These are phyloP conservation scores for Saccostrea cuccullata DNA, from an alignment of 1,140 invertebrate genomes.

Conservation along the genomic window DNA sequence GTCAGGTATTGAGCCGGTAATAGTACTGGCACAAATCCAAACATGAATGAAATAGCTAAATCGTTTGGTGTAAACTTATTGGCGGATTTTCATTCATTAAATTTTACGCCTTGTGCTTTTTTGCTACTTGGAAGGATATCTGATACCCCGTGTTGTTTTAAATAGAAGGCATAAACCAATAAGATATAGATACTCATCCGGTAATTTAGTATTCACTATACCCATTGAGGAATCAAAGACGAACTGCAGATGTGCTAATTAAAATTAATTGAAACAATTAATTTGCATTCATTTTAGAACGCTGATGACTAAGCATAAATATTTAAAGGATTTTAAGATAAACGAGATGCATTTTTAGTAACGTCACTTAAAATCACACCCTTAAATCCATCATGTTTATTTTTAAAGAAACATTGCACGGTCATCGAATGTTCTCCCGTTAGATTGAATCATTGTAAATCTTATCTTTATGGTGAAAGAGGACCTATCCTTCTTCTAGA, in stretches of 20 bases:
- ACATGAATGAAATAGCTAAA: constrained; percentile 36
- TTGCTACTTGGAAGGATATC: not conserved
- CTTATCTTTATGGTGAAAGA: not conserved
- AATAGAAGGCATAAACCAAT: not conserved
- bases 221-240: not conserved
- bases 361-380: constrained; percentile 9
- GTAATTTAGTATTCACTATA: not conserved
- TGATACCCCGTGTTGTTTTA: not conserved
- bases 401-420: not conserved
- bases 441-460: not conserved
- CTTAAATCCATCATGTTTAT: constrained; percentile 25
- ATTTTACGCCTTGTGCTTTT: constrained; percentile 18
- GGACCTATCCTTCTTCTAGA: not conserved
- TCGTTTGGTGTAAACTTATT: constrained; percentile 9
- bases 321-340: too few relatives aligned
- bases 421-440: not conserved
- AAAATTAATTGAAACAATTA: too few relatives aligned
- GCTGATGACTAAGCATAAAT: too few relatives aligned
- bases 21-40: constrained; percentile 9
- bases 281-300: too few relatives aligned
- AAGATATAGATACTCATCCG: not conserved
- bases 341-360: not conserved
- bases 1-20: not conserved
- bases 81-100: constrained; percentile 24
- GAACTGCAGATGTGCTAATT: not conserved